Evolutionary conservation across 2,113 vertebrate genomes (phyloP).

Genomic region (Puma concolor): DNA sequence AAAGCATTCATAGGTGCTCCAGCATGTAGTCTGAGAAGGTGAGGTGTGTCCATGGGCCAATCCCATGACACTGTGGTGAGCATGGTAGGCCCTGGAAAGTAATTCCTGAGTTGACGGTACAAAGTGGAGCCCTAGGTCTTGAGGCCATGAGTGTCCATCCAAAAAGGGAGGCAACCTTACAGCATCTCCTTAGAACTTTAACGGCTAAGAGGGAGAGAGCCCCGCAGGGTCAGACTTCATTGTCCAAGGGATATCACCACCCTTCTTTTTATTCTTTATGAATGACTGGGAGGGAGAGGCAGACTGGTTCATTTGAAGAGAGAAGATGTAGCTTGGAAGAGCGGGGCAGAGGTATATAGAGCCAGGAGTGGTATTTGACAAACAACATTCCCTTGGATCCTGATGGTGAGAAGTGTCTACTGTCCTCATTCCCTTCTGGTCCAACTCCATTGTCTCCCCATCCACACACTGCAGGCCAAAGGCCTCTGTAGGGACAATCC

Average conservation of each 20-base stretch:
- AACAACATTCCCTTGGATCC: not conserved
- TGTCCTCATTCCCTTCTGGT: not conserved
- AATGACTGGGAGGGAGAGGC: not conserved
- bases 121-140: not conserved
- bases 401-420: not conserved
- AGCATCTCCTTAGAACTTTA: not conserved
- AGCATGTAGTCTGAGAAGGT: not conserved
- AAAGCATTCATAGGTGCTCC: not conserved
- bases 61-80: not conserved
- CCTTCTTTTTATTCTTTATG: not conserved
- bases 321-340: not conserved
- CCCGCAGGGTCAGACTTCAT: not conserved
- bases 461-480: not conserved
- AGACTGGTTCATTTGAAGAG: not conserved
- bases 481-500: not conserved
- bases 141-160: not conserved
- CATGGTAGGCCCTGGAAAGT: not conserved
- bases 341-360: not conserved
- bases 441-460: not conserved
- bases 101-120: not conserved
- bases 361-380: not conserved
- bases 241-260: not conserved
- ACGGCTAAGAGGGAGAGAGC: not conserved
- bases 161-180: not conserved
- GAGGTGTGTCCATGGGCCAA: no score